These are phyloP conservation scores for Ophiothrix spiculata DNA, from an alignment of 35 echinoderm and acorn worm species.

Conservation along the genomic window DNA sequence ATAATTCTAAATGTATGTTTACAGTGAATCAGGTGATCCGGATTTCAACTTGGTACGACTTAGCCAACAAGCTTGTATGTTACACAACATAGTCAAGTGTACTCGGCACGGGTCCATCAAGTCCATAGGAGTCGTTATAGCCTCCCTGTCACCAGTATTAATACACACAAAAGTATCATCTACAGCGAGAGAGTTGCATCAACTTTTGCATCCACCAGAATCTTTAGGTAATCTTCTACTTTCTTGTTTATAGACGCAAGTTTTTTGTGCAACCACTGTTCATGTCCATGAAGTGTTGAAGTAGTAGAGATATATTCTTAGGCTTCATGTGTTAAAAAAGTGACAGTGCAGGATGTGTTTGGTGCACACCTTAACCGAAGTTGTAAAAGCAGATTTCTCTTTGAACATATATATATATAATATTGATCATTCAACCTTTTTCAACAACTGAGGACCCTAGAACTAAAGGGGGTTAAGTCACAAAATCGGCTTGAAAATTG, in stretches of 20 bases:
- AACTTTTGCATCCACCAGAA: conserved; percentile 40
- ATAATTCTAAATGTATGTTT: too few relatives aligned
- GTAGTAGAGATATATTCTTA: not conserved
- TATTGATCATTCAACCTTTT: not conserved
- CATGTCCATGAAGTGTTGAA: too few relatives aligned
- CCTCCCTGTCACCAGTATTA: conserved; percentile 58
- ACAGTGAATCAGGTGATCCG: not conserved
- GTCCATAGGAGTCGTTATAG: conserved; percentile 54
- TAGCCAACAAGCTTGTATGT: not conserved
- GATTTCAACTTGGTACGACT: not conserved
- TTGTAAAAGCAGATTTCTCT: not conserved
- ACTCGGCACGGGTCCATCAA: not conserved
- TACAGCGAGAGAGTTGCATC: conserved; percentile 39
- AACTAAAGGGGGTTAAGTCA: too few relatives aligned
- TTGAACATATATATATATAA: too few relatives aligned
- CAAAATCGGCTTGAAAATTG: too few relatives aligned
- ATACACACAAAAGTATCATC: conserved; percentile 38
- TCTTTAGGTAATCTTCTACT: conserved; percentile 51
- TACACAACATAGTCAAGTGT: not conserved
- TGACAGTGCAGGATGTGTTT: not conserved
- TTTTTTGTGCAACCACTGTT: too few relatives aligned
- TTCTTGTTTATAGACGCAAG: too few relatives aligned
- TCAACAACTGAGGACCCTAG: too few relatives aligned
- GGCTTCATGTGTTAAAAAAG: not conserved
- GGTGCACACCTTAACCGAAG: not conserved